Base-by-base conservation (phyloP, 2,888 invertebrate genomes). In the Helobdella robusta region DNA sequence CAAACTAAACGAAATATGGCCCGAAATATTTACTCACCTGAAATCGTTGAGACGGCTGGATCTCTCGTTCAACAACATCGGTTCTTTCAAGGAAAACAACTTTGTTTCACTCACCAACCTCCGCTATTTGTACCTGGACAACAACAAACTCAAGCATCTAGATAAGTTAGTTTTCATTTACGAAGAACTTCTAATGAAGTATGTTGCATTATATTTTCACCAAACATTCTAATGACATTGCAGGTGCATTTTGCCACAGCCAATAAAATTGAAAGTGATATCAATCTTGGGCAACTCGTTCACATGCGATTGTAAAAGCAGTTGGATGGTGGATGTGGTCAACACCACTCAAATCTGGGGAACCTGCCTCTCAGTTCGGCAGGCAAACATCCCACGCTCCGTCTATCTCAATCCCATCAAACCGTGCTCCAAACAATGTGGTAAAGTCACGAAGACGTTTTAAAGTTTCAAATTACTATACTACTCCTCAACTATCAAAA, bases 231-330 rank as follows among this genome's bases (percentile, higher is more conserved):
- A n/a, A n/a, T n/a, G n/a, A n/a, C 61, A 68, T 8, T 11, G 48
- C 15, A 66, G 66, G 61, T 70, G 69, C 44, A 59, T 67, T 1
- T 68, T 71, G 25, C 52, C 66, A 1, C 48, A 48, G 40, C 28
- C 66, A 20, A 54, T 64, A 0, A 59, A 59, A 28, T 59, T 71
- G 30, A 61, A 68, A 32, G 63, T 65, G 44, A 44, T 71, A 28
- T 71, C 70, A 4, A 20, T 71, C 28, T 32, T 69, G 44, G 69
- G 68, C 23, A 71, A 71, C 52, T 66, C 68, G 6, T 25, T 71
- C 8, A 35, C 58, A 25, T 71, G 71, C 60, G 68, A 70, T 65
- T 71, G 71, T 35, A 28, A 59, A 18, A 30, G 68, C 36, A 56
- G 52, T 35, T 71, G 71, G 71, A n/a, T 70, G 34, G 34, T 60